Conservation (phyloP, 2,888 invertebrate species). For the Coelinius sp. region DNA sequence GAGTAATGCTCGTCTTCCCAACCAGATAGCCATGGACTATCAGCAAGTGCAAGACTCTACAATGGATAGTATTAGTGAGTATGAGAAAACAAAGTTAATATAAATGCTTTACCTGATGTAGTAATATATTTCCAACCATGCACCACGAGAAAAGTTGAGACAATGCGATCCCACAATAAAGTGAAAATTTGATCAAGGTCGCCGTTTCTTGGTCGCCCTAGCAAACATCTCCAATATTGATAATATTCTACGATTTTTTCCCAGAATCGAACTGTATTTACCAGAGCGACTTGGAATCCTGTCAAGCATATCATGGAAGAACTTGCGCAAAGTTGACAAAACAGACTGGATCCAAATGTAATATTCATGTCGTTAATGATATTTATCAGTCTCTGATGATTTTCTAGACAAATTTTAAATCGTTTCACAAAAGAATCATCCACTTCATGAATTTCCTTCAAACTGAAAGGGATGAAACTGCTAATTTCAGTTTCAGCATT, state of each 20-base stretch:
- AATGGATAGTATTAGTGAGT: not conserved
- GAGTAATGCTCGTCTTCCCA: slow-evolving; percentile 50
- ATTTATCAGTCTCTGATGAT: slow-evolving; percentile 55
- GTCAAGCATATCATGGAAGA: slow-evolving; percentile 62
- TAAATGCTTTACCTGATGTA: not conserved
- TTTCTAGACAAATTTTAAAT: slow-evolving; percentile 50
- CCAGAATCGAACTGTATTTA: slow-evolving; percentile 25
- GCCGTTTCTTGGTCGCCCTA: slow-evolving; percentile 56
- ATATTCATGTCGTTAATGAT: slow-evolving; percentile 54
- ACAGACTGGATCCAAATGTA: slow-evolving; percentile 53
- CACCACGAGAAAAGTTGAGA: slow-evolving; percentile 58
- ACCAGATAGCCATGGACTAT: slow-evolving; percentile 55
- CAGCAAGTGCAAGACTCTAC: slow-evolving; percentile 39
- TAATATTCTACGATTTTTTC: too few species aligned
- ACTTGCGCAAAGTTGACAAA: slow-evolving; percentile 60
- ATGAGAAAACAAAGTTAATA: not conserved
- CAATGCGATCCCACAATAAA: slow-evolving; percentile 56
- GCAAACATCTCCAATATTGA: not conserved
- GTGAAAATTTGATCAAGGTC: slow-evolving; percentile 52
- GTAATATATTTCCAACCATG: not conserved
- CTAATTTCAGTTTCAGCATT: not conserved
- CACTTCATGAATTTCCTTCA: slow-evolving; percentile 33
- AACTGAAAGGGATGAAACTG: slow-evolving; percentile 38
- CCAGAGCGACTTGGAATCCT: slow-evolving; percentile 60
- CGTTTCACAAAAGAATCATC: slow-evolving; percentile 39